These are phyloP conservation scores for Hapalemur alaotrensis DNA, from an alignment of 2,797 vertebrate genomes.

Conservation along the genomic window DNA sequence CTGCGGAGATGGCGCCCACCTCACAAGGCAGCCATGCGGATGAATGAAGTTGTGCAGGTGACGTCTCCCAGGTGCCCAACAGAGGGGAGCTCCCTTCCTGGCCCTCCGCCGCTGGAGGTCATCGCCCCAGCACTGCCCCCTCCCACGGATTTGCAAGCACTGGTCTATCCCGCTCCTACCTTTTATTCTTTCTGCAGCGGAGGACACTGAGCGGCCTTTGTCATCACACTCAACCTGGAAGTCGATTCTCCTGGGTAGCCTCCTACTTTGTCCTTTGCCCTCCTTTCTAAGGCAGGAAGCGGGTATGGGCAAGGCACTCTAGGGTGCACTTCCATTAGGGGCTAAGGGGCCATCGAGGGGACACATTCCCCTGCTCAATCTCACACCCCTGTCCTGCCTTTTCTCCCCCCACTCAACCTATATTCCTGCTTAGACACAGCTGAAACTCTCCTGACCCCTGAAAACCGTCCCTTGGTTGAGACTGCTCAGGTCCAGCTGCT, in stretches of 20 bases:
- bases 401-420: neutral
- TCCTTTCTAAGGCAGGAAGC: neutral
- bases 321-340: neutral
- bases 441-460: neutral
- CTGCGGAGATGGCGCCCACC: neutral
- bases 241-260: neutral
- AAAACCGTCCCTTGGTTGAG: neutral
- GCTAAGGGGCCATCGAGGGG: neutral
- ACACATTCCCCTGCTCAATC: neutral
- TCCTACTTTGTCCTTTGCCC: neutral
- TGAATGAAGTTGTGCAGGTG: neutral
- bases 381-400: fast-evolving
- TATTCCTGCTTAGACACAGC: neutral
- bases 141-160: neutral
- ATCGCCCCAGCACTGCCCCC: neutral
- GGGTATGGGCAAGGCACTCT: neutral
- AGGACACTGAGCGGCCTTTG: neutral
- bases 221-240: neutral
- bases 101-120: neutral
- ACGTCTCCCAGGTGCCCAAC: neutral
- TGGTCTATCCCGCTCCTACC: neutral
- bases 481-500: neutral
- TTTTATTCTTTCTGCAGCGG: neutral
- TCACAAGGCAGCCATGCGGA: neutral
- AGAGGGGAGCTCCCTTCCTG: neutral